Evolutionary conservation across 2,797 vertebrate genomes (phyloP), one percentile per base, ranked within the genome.

Genomic region (Melanotaenia pygmaea): DNA sequence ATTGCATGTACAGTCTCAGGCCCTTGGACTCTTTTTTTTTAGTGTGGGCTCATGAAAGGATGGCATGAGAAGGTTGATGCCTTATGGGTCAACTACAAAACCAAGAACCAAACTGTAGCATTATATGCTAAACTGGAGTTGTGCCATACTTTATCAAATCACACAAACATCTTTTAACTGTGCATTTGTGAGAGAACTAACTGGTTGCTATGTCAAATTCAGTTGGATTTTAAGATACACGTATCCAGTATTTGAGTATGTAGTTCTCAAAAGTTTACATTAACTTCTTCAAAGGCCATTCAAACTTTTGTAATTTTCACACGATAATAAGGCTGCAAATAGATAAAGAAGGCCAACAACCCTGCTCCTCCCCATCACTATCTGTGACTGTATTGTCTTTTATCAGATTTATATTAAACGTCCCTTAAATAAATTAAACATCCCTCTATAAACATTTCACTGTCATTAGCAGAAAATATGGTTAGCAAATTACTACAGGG

Each of bases 261-360:
- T 8, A 30, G 13, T 43, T 72, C 10, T 68, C 37, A 28, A 51
- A 57, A 74, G 35, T 38, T 57, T 68, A 64, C 13, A 71, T 65
- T 13, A 64, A 38, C 53, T 16, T 20, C 20, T 64, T 16, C 43
- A 57, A 30, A 37, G 10, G 24, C 13, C 62, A 59, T 40, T 11
- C 50, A 28, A 57, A 4, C 37, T 59, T 61, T 18, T 67, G 26
- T 54, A 37, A 57, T 70, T 54, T 80, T 77, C 77, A 69, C 51
- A 76, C 40, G 54, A 54, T 72, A 59, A 84, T 75, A 69, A 67
- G 10, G 34, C 35, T 59, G 26, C 14, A 20, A 8, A 53, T 11
- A 64, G 53, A 77, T 70, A 56, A 71, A 62, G 0, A 76, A 64
- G 56, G 35, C 28, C 67, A 38, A 72, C 7, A 45, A 22, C 40